phyloP scores from a whole-genome alignment of 2,113 vertebrate species.

The Nibea albiflora region DNA sequence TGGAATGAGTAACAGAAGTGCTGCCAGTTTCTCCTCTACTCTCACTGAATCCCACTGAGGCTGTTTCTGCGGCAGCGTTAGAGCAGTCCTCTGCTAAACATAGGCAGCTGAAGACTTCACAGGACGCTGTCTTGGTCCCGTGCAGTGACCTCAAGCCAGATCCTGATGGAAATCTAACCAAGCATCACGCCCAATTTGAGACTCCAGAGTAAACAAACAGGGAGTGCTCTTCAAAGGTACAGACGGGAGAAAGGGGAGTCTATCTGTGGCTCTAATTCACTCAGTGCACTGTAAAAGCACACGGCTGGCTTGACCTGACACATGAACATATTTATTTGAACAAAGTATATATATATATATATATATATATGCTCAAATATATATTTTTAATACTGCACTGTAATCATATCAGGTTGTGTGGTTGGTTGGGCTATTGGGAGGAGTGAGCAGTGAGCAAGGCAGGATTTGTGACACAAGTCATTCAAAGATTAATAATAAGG shows the following conservation, averaged over 20 bases:
- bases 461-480: no score
- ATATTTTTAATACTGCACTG: not conserved
- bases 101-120: slow-evolving; percentile 65
- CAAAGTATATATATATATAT: not conserved
- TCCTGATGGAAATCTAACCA: slow-evolving; percentile 81
- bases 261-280: slow-evolving; percentile 8
- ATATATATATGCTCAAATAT: not conserved
- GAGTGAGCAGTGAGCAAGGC: not conserved
- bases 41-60: slow-evolving; percentile 37
- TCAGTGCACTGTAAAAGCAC: not conserved
- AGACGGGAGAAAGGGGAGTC: slow-evolving; percentile 25
- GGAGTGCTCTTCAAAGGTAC: slow-evolving; percentile 67
- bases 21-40: slow-evolving; percentile 37
- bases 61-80: slow-evolving; percentile 43
- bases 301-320: not conserved
- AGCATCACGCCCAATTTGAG: slow-evolving; percentile 73
- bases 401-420: not conserved
- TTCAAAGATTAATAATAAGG: no score
- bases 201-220: slow-evolving; percentile 75
- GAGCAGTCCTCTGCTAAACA: slow-evolving; percentile 50
- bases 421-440: not conserved
- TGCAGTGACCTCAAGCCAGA: slow-evolving; percentile 71
- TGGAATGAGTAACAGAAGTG: slow-evolving; percentile 52
- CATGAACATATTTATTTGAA: not conserved
- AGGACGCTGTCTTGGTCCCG: slow-evolving; percentile 53